A percentile compares a stretch with the other conserved stretches of the same genome.
These are phyloP conservation scores for Uropsilus gracilis DNA, from an alignment of 2,113 vertebrate species.

Conservation along the genomic window DNA sequence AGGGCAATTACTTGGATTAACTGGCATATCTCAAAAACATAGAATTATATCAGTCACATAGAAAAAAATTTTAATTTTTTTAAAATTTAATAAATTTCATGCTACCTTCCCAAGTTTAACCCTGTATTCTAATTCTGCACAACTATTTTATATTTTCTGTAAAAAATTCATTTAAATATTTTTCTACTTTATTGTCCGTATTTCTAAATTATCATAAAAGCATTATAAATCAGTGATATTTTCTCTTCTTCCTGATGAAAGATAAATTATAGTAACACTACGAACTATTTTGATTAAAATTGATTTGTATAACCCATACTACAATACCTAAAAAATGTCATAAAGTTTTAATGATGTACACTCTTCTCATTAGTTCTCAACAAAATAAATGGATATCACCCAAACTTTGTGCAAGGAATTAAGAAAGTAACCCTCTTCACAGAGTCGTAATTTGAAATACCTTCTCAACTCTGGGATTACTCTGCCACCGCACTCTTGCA, in stretches of 20 bases:
- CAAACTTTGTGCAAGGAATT: background rate
- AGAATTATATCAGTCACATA: background rate
- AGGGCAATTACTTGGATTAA: conserved; percentile 1
- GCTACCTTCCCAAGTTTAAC: conserved; percentile 2
- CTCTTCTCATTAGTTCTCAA: background rate
- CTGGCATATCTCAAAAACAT: background rate
- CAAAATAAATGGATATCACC: background rate
- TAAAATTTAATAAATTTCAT: background rate
- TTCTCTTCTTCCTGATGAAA: conserved; percentile 34
- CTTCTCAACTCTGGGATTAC: background rate
- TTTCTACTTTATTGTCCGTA: background rate
- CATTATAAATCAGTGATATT: conserved; percentile 7
- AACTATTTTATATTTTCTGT: background rate
- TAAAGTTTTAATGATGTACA: background rate
- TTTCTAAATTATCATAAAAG: background rate
- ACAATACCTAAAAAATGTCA: conserved; percentile 1
- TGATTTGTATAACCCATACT: background rate
- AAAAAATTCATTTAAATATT: conserved; percentile 34
- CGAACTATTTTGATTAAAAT: background rate
- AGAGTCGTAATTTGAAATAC: background rate
- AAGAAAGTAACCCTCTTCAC: background rate
- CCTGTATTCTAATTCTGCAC: background rate
- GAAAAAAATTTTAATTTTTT: background rate
- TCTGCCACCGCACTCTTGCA: background rate
- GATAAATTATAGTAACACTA: conserved; percentile 5